Evolutionary conservation across 2,113 vertebrate species (phyloP), one percentile per base, ranked within the genome.

Genomic region (Phalacrocorax brasilianus): DNA sequence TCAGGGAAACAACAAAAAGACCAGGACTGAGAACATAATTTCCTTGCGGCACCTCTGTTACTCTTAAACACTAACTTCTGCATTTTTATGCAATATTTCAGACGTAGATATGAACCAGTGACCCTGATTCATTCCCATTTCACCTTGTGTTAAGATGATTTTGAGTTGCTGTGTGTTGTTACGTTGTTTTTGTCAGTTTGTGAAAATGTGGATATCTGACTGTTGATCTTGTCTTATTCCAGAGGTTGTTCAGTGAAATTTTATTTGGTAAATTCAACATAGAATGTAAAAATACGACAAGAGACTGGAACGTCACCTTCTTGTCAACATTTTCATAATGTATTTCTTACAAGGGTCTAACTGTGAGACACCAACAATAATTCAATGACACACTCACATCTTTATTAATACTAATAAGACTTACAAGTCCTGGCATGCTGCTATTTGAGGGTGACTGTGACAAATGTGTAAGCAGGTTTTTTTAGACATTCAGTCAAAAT

Each of bases 331-430:
- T 90, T 96, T 88, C 68, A 71, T 61, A 81, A 88, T 0, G 0
- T 35, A 26, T 91, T 93, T 94, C 70, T 93, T 58, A 71, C 47
- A 61, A 26, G 2, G 14, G 4, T 81, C 35, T 86, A 84, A 78
- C 68, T 11, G 1, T 61, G 72, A 88, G 68, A 75, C 63, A 58
- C 32, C 80, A 76, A 73, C 50, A 90, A 33, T 96, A 93, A 88
- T 94, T 92, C 63, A 93, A 2, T 86, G 75, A 30, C 52, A 56
- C 77, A 56, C 50, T 89, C 92, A 75, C 40, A 28, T 96, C 72
- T 88, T 88, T 71, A 92, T 90, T 96, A 95, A 88, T 85, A 56
- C 44, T 68, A 83, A 87, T 61, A 75, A 32, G 68, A 86, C 32
- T 61, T 93, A 86, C 4, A 68, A 72, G 42, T 53, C 40, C 18